Percentiles rank a stretch among this genome's conserved stretches.
Evolutionary conservation across 92 coral and sea anemone species (phyloP).

Genomic region (Siderastrea siderea): DNA sequence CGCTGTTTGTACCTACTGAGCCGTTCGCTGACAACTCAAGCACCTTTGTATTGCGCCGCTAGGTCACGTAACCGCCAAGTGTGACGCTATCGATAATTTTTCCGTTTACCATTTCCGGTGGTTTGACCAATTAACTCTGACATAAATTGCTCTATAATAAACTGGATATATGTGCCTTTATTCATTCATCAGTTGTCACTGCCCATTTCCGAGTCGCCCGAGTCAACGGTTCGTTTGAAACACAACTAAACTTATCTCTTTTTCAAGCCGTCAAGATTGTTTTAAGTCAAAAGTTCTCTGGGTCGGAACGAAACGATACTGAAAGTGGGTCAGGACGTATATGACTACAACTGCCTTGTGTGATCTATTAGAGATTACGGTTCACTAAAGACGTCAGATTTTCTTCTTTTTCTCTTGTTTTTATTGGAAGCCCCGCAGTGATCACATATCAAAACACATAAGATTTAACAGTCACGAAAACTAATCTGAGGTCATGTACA

Average conservation of each 20-base stretch:
- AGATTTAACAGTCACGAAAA: conserved; percentile 13
- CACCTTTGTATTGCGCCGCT: conserved; percentile 33
- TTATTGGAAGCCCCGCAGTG: conserved; percentile 21
- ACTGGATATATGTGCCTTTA: neutral
- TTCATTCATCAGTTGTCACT: neutral
- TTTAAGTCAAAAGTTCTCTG: neutral
- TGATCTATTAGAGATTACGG: conserved; percentile 12
- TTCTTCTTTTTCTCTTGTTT: conserved; percentile 30
- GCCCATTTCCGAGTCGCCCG: neutral
- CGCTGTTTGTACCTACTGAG: neutral
- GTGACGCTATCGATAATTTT: conserved; percentile 15
- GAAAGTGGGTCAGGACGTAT: neutral
- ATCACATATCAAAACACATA: conserved; percentile 33
- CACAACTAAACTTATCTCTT: neutral
- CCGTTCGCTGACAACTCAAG: conserved; percentile 1
- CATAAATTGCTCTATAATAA: conserved; percentile 2
- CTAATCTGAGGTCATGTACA: neutral
- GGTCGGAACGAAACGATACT: neutral
- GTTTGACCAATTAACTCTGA: conserved; percentile 13
- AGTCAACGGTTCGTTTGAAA: neutral
- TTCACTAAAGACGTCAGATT: conserved; percentile 27
- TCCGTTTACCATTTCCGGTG: conserved; percentile 31
- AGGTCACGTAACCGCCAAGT: conserved; percentile 37
- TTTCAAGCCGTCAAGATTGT: neutral
- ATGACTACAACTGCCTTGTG: neutral